Conservation (phyloP, 1,140 invertebrate species). For the Caerostris darwini region DNA sequence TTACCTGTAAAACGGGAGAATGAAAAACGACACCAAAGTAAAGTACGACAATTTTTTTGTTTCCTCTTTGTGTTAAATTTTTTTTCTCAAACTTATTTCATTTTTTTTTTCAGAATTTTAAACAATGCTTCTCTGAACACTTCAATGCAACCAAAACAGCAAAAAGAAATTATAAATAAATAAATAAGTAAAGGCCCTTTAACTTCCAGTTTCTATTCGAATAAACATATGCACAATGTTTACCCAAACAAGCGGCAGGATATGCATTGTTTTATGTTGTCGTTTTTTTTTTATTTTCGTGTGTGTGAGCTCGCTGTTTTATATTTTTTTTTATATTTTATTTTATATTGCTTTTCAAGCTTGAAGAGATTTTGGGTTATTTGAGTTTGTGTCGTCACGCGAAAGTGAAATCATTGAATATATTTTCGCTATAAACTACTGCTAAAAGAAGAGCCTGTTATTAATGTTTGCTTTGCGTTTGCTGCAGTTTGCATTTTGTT, state of each 20-base stretch:
- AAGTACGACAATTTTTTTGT: conserved; percentile 1
- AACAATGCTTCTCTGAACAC: not conserved
- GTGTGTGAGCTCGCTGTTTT: too few species aligned
- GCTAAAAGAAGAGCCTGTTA: conserved; percentile 24
- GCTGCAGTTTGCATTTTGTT: not conserved
- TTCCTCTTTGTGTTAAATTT: not conserved
- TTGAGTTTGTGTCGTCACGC: conserved; percentile 56
- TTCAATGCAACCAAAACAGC: not conserved
- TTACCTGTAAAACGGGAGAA: not conserved
- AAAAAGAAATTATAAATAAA: not conserved
- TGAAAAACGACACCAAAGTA: not conserved
- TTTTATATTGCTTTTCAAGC: not conserved
- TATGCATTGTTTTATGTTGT: not conserved
- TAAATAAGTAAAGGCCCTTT: not conserved
- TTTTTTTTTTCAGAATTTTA: not conserved
- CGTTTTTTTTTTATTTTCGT: not conserved
- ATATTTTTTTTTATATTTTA: not conserved
- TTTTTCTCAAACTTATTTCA: not conserved
- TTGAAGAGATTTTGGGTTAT: conserved; percentile 36
- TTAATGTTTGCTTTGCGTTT: conserved; percentile 65
- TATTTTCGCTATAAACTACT: conserved; percentile 44
- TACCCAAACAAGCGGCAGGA: conserved; percentile 20
- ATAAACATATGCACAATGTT: conserved; percentile 40
- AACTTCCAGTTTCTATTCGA: not conserved
- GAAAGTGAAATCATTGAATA: conserved; percentile 67